These are phyloP conservation scores for Anas bernieri DNA, from an alignment of 2,797 vertebrate species.

Conservation along the genomic window DNA sequence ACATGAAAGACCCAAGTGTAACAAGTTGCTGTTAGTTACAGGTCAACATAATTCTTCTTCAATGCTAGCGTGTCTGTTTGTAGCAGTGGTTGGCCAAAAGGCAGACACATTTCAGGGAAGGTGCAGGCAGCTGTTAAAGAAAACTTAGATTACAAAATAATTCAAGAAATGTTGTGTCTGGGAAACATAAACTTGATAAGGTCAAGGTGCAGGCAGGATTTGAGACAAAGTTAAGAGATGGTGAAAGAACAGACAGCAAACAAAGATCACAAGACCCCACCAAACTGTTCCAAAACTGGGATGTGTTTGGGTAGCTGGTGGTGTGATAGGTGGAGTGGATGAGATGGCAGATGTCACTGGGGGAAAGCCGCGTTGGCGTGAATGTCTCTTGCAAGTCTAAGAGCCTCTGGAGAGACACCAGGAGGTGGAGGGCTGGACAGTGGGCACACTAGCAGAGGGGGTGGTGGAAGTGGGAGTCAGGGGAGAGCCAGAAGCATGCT, in stretches of 20 bases:
- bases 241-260: not conserved
- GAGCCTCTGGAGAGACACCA: not conserved
- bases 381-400: not conserved
- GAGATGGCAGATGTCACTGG: not conserved
- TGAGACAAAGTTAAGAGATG: not conserved
- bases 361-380: not conserved
- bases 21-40: not conserved
- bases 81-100: not conserved
- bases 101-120: rapidly evolving
- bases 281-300: not conserved
- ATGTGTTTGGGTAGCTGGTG: not conserved
- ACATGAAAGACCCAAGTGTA: not conserved
- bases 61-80: not conserved
- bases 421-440: not conserved
- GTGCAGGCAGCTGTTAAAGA: not conserved
- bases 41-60: not conserved
- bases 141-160: not conserved
- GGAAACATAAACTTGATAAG: not conserved
- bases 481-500: not conserved
- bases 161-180: not conserved
- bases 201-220: not conserved
- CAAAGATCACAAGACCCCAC: not conserved
- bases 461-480: not conserved
- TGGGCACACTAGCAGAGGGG: not conserved
- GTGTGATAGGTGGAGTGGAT: not conserved